Evolutionary conservation across 1,140 invertebrate genomes (phyloP), one percentile per base, ranked within the genome.

Genomic region (Bombus sibiricus): DNA sequence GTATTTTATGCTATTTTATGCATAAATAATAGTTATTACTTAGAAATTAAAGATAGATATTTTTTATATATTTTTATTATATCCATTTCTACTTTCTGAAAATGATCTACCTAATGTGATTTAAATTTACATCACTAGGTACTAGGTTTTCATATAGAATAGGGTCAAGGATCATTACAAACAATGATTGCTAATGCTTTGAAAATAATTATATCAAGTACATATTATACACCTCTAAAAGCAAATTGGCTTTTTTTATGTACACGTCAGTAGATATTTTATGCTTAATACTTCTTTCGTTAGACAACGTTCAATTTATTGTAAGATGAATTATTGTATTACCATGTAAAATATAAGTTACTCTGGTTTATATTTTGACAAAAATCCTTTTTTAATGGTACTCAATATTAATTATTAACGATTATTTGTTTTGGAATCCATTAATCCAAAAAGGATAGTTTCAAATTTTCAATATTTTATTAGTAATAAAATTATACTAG

Each of bases 1-100:
- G 80, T 82, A 62, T 64, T 82, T 47, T 82, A 74, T 75, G 41
- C 13, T 82, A 62, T 64, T 82, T 37, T 82, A 74, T 75, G 41
- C 13, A 59, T 47, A 74, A 57, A 62, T 43, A 39, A 57, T 62
- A 73, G n/a, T n/a, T 15, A 34, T 74, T 13, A n/a, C 15, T 81
- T 74, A 22, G 41, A 73, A 81, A 73, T 81, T 41, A 74, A 81
- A 74, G 39, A 62, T 73, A 85, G 74, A 81, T 81, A 83, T 76
- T 79, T 75, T 83, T 82, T 47, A 75, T 69, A 86, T 39, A 69
- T 81, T 43, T 74, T 62, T 74, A 81, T 43, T 47, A 13, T 81
- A 39, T 74, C 43, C 57, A 74, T 41, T 73, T 41, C 12, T 81
- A n/a, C 6, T 32, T 43, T 81, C 10, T 53, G 6, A 41, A 22